phyloP scores from a whole-genome alignment of 1,140 invertebrate species.

The Papilio xuthus region DNA sequence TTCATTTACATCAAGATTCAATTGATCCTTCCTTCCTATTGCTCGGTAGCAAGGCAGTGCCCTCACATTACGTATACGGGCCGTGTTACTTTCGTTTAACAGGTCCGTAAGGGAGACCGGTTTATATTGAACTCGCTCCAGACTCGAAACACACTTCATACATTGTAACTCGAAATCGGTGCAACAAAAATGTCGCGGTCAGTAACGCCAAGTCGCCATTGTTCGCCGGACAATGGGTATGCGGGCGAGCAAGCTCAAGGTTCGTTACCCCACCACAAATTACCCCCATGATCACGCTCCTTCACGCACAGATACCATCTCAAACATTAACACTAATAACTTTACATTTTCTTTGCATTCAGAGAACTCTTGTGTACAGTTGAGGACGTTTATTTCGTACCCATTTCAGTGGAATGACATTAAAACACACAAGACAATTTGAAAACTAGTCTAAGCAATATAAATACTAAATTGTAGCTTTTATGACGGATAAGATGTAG shows the following conservation, averaged over 20 bases:
- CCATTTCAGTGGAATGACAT: too few species aligned
- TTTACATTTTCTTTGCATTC: conserved; percentile 57
- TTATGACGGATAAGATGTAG: neutral
- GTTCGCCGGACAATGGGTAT: conserved; percentile 61
- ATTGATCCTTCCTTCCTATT: conserved; percentile 17
- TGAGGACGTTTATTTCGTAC: too few species aligned
- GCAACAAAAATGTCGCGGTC: conserved; percentile 35
- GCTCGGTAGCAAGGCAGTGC: neutral
- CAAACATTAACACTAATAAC: conserved; percentile 63
- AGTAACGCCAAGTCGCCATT: conserved; percentile 48
- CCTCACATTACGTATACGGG: conserved; percentile 25
- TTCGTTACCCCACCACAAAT: conserved; percentile 68
- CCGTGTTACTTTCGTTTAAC: conserved; percentile 25
- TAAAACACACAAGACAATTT: too few species aligned
- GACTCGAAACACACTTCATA: conserved; percentile 1
- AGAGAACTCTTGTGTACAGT: conserved; percentile 45
- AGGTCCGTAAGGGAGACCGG: conserved; percentile 23
- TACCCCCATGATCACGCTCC: conserved; percentile 64
- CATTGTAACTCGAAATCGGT: conserved; percentile 21
- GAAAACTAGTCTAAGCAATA: too few species aligned
- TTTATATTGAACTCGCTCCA: conserved; percentile 3
- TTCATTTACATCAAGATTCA: neutral
- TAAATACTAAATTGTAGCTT: too few species aligned
- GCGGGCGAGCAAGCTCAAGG: conserved; percentile 56
- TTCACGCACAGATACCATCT: conserved; percentile 62